These are phyloP conservation scores for Emydocephalus ijimae DNA, from an alignment of 2,113 vertebrate genomes.

Conservation along the genomic window DNA sequence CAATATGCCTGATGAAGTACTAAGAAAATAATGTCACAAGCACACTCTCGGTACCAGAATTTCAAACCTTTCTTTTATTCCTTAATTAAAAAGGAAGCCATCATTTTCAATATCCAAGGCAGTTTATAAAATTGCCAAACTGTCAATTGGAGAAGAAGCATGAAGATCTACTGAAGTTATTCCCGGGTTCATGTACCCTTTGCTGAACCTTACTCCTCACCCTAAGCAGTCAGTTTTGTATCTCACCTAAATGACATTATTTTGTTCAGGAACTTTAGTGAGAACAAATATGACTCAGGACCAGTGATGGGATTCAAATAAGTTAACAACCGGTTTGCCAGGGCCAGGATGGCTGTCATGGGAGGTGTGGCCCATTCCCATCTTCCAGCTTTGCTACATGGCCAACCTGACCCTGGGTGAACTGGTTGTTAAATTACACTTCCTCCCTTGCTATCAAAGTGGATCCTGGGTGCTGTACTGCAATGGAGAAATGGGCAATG, in stretches of 20 bases:
- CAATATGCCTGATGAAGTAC: background rate
- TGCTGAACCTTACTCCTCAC: background rate
- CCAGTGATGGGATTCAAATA: no score
- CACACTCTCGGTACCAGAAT: background rate
- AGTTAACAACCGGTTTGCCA: no score
- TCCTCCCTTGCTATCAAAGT: no score
- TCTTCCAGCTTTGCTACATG: no score
- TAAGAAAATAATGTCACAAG: background rate
- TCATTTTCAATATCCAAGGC: background rate
- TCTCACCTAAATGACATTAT: background rate
- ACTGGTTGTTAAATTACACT: no score
- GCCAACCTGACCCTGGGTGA: no score
- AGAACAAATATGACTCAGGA: background rate
- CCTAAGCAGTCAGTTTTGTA: background rate
- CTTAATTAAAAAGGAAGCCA: background rate
- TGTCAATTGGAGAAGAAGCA: no score
- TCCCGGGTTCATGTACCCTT: background rate
- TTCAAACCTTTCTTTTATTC: background rate
- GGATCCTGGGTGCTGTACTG: no score
- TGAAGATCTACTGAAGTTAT: background rate
- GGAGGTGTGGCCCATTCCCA: no score
- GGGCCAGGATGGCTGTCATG: no score
- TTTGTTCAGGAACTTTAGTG: background rate
- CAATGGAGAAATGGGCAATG: no score
- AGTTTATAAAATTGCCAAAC: background rate